Evolutionary conservation across 2,888 invertebrate species (phyloP), one percentile per base, ranked within the genome.

Genomic region (Lagria hirta): DNA sequence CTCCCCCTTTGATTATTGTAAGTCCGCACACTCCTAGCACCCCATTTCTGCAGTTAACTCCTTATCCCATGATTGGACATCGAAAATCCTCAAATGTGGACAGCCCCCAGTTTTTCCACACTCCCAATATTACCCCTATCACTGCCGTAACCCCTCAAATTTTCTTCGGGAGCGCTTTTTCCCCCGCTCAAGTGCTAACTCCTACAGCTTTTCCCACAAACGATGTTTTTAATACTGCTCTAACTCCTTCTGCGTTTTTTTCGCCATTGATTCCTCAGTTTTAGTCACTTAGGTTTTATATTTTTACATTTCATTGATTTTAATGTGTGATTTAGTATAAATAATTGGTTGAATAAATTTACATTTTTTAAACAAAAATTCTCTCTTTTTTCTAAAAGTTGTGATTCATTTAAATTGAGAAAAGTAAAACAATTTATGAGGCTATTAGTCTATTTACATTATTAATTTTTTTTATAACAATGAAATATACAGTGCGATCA

Each of bases 141-240:
- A 34, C 28, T 11, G 49, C 49, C 5, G 14, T 44, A 16, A 11
- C 23, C 17, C 26, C 35, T 14, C 52, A 54, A 28, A 27, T 51
- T 2, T 57, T 58, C 32, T 58, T 58, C 20, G 49, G 53, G 1
- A 36, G 42, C 1, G 45, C 53, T 32, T 54, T 58, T 26, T 24
- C 49, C 2, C 51, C 54, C 2, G 36, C n/a, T 28, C 45, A 52
- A 10, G 43, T 43, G 24, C 4, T 24, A 3, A 35, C 17, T 26
- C 35, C 38, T 5, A n/a, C n/a, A 4, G 10, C 21, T 13, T 8
- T 18, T n/a, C 5, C n/a, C 20, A 18, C 10, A n/a, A 4, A 3
- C 21, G 15, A 4, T 8, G 11, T 38, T 30, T 15, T 38, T 4
- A 38, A 38, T 10, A 8, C 15, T 6, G n/a, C 8, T 7, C 15